phyloP scores from a whole-genome alignment of 1,140 invertebrate species.

The Drosophila biarmipes region DNA sequence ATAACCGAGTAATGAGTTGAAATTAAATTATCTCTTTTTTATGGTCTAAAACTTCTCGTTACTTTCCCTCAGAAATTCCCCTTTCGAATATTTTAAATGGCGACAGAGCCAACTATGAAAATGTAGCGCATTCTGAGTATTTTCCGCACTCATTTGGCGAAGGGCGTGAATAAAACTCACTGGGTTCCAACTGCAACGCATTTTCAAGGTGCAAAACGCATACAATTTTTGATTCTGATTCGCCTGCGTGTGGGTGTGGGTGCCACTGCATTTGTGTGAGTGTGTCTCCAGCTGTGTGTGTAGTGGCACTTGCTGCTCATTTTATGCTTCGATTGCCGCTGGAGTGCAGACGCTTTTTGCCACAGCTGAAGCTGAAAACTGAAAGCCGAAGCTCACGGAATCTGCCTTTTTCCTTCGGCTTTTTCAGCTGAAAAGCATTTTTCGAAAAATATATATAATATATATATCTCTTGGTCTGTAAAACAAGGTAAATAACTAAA shows the following conservation, averaged over 20 bases:
- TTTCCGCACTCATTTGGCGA: slow-evolving; percentile 46
- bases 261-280: slow-evolving; percentile 7
- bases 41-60: no score
- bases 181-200: slow-evolving; percentile 23
- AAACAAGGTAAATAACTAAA: no score
- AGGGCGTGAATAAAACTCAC: slow-evolving; percentile 21
- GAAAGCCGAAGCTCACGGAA: slow-evolving; percentile 22
- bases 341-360: slow-evolving; percentile 73
- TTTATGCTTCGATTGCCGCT: slow-evolving; percentile 75
- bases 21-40: no score
- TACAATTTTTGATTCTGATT: slow-evolving; percentile 72
- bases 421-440: slow-evolving; percentile 1
- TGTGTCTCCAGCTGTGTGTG: slow-evolving; percentile 54
- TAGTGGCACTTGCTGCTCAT: slow-evolving; percentile 82
- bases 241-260: slow-evolving; percentile 1
- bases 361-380: slow-evolving; percentile 42
- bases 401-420: slow-evolving; percentile 12
- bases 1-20: no score
- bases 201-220: slow-evolving; percentile 47
- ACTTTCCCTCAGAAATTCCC: no score
- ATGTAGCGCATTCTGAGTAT: slow-evolving; percentile 19
- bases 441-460: slow-evolving; percentile 6
- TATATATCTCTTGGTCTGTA: no score
- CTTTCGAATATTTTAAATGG: neutral
- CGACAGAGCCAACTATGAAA: neutral